These are phyloP conservation scores for Felis chaus DNA, from an alignment of 2,113 vertebrate genomes.

Conservation along the genomic window DNA sequence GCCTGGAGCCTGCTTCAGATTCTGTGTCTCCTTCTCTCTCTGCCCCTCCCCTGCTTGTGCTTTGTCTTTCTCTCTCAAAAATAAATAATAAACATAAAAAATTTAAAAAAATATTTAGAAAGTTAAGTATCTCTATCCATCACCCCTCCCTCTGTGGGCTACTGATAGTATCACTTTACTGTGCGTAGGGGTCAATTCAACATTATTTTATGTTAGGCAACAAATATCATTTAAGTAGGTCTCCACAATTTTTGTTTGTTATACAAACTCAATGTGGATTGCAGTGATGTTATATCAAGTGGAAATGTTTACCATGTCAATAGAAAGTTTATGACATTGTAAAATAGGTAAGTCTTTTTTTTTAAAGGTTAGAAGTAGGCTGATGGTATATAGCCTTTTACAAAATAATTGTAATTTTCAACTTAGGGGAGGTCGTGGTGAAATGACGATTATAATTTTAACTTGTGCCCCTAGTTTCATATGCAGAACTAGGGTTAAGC, in stretches of 20 bases:
- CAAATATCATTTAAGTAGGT: background rate
- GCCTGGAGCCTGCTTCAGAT: too few relatives aligned
- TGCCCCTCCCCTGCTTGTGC: too few relatives aligned
- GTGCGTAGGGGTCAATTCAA: background rate
- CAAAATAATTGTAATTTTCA: background rate
- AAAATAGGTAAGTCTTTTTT: constrained; percentile 40
- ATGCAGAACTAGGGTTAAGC: background rate
- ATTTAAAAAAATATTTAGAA: background rate
- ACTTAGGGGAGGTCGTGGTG: background rate
- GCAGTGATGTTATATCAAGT: background rate
- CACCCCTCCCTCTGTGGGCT: background rate
- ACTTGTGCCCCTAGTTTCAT: constrained; percentile 46
- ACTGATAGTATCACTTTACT: background rate
- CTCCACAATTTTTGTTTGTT: background rate
- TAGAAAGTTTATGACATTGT: constrained; percentile 13
- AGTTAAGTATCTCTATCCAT: background rate
- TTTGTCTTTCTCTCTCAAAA: too few relatives aligned
- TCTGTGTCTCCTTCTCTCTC: too few relatives aligned
- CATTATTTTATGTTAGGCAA: background rate
- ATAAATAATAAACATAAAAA: too few relatives aligned
- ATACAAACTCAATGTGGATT: background rate
- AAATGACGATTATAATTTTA: background rate
- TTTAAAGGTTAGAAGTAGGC: background rate
- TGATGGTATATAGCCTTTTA: background rate
- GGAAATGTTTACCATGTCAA: background rate